phyloP scores from a whole-genome alignment of 2,797 vertebrate genomes.

The Enteromius treurensis region DNA sequence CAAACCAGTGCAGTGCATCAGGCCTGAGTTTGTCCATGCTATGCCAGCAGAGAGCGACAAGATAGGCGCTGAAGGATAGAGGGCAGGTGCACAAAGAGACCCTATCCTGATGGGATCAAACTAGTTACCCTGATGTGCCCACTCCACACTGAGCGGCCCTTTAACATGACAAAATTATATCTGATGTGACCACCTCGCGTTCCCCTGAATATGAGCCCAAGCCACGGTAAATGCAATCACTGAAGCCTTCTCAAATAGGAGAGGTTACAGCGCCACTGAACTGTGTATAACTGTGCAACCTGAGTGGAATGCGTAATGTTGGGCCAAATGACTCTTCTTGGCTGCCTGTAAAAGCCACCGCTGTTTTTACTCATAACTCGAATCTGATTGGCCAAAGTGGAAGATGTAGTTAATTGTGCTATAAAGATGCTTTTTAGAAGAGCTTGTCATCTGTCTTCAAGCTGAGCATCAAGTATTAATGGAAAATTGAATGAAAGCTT shows the following conservation, averaged over 20 bases:
- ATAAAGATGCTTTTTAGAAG: constrained; percentile 21
- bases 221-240: constrained; percentile 61
- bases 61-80: constrained; percentile 23
- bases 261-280: constrained; percentile 64
- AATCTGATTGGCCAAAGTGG: constrained; percentile 16
- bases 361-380: constrained; percentile 40
- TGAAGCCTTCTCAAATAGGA: constrained; percentile 59
- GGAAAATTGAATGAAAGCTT: constrained; percentile 50
- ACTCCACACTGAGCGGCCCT: constrained; percentile 42
- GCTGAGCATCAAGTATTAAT: constrained; percentile 55
- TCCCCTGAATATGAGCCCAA: constrained; percentile 55
- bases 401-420: neutral
- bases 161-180: constrained; percentile 64
- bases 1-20: constrained; percentile 28
- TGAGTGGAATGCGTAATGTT: constrained; percentile 56
- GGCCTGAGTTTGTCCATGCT: constrained; percentile 45
- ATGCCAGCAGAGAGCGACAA: constrained; percentile 35
- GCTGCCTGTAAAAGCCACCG: constrained; percentile 16
- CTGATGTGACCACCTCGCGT: constrained; percentile 54
- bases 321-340: constrained; percentile 35
- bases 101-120: constrained; percentile 58
- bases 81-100: constrained; percentile 35
- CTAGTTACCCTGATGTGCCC: constrained; percentile 58
- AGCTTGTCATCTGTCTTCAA: constrained; percentile 44
- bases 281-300: constrained; percentile 58